These are phyloP conservation scores for Venustaconcha ellipsiformis DNA, from an alignment of 1,140 invertebrate species.

Conservation along the genomic window DNA sequence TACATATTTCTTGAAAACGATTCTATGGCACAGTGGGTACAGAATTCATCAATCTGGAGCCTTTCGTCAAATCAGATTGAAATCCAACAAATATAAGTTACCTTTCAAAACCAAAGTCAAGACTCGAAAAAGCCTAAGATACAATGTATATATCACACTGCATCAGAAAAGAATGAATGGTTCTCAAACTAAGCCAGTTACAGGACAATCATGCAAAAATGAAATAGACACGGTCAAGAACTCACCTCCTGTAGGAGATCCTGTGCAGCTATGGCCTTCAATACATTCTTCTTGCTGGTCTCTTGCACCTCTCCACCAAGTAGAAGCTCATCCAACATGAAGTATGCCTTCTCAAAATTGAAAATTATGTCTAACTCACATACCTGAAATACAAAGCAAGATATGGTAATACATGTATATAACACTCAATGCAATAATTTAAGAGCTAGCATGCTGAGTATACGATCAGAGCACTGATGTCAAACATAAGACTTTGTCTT, in stretches of 20 bases:
- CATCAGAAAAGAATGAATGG: background rate
- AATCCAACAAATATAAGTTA: no score
- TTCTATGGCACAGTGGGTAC: no score
- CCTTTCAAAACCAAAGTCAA: no score
- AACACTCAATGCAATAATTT: background rate
- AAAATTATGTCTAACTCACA: constrained; percentile 99
- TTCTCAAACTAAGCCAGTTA: background rate
- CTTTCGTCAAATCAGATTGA: no score
- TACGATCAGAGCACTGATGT: background rate
- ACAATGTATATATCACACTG: no score
- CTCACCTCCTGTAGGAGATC: constrained; percentile 99
- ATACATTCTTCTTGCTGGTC: constrained; percentile 98
- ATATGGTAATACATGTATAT: background rate
- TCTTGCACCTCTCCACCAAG: constrained; percentile 99
- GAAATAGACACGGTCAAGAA: constrained; percentile 36
- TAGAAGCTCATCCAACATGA: constrained; percentile 97
- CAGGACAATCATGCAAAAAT: background rate
- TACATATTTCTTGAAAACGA: no score
- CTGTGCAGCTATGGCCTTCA: constrained; percentile 98
- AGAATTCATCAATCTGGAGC: no score
- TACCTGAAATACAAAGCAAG: constrained; percentile 77
- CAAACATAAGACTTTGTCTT: background rate
- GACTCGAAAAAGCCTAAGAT: no score
- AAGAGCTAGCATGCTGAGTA: background rate
- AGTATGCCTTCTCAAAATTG: constrained; percentile 99